Conservation (phyloP, 1,140 invertebrate genomes). For the Pemphigus obesinymphae region DNA sequence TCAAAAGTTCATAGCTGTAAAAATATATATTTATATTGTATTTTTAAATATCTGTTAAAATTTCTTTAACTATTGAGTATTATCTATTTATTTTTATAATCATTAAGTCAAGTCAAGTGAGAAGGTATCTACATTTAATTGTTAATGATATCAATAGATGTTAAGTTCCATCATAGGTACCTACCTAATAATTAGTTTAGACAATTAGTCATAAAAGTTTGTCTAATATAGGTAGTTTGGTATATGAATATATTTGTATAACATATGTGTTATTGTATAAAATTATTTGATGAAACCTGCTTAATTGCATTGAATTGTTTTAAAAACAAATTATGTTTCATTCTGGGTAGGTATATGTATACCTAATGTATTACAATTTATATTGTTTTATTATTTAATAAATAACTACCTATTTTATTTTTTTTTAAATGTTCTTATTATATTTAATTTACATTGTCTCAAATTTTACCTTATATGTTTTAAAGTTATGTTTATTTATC, state of each 20-base stretch:
- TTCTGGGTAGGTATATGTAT: no score
- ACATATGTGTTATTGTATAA: neutral
- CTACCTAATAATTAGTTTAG: no score
- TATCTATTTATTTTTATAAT: neutral
- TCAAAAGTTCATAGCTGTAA: neutral
- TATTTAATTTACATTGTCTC: neutral
- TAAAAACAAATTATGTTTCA: neutral
- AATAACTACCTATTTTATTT: neutral
- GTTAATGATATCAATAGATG: neutral
- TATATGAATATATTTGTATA: neutral
- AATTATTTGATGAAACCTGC: slow-evolving; percentile 3
- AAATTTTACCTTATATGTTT: neutral
- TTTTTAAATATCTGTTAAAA: neutral
- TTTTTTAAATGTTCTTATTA: neutral
- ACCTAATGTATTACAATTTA: no score
- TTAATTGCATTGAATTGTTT: slow-evolving; percentile 9
- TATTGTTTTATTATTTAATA: slow-evolving; percentile 2
- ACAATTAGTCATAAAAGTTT: neutral
- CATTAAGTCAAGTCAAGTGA: neutral
- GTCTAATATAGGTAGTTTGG: neutral
- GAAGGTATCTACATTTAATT: no score
- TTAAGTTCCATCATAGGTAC: no score
- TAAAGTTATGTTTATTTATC: neutral
- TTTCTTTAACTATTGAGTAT: neutral
- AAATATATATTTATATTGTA: neutral